These are phyloP conservation scores for Heliothis subflexa DNA, from an alignment of 1,140 invertebrate genomes.

Conservation along the genomic window DNA sequence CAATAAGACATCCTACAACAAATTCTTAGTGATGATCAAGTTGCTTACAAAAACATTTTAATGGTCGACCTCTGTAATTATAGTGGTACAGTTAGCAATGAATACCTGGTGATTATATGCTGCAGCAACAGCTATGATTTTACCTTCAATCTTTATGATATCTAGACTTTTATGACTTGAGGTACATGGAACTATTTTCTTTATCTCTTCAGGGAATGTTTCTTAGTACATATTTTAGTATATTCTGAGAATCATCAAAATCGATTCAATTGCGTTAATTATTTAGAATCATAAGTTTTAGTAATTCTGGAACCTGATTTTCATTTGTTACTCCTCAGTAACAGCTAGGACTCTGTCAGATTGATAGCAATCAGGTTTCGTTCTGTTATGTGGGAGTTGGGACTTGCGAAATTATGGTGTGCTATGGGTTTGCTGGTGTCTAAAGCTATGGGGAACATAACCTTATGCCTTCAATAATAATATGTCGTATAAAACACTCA, in stretches of 20 bases:
- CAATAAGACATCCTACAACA: too few species aligned
- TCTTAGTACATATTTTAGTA: background rate
- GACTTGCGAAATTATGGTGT: too few species aligned
- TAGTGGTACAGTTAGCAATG: background rate
- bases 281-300: too few species aligned
- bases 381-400: too few species aligned
- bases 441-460: background rate
- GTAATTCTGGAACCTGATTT: too few species aligned
- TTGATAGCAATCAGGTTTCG: too few species aligned
- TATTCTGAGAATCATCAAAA: too few species aligned
- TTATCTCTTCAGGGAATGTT: background rate
- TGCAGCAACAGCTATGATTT: background rate
- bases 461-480: too few species aligned
- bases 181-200: background rate
- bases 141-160: background rate
- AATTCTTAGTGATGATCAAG: background rate
- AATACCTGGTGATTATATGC: background rate
- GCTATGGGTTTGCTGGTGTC: too few species aligned
- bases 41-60: background rate
- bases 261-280: too few species aligned
- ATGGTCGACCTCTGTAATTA: background rate
- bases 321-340: too few species aligned
- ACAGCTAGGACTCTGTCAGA: too few species aligned
- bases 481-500: background rate
- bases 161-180: background rate